phyloP scores from a whole-genome alignment of 2,797 vertebrate species.

The Eulemur coronatus region DNA sequence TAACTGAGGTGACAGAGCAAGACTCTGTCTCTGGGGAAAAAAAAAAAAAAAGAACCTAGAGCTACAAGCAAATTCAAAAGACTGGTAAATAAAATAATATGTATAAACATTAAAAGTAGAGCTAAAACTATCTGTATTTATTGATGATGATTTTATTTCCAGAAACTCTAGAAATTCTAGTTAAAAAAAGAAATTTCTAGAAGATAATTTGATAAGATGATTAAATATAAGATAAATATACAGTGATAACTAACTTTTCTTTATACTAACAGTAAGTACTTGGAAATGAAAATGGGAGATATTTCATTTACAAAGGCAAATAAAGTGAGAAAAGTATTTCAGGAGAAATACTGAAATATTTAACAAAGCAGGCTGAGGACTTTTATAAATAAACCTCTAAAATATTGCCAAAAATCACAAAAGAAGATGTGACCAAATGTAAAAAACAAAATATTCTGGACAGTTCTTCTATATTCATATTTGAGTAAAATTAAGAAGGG shows the following conservation, averaged over 20 bases:
- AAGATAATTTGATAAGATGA: not conserved
- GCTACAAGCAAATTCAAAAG: not conserved
- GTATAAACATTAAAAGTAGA: not conserved
- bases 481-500: not conserved
- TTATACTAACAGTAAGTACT: not conserved
- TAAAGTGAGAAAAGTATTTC: not conserved
- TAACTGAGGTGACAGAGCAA: not conserved
- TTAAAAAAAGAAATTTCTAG: not conserved
- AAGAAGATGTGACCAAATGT: not conserved
- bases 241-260: not conserved
- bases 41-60: not conserved
- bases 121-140: not conserved
- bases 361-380: not conserved
- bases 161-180: not conserved
- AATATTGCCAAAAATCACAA: not conserved
- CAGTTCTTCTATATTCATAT: not conserved
- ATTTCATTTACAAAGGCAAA: not conserved
- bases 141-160: not conserved
- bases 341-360: slow-evolving; percentile 41
- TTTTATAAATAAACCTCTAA: not conserved
- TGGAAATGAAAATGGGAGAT: not conserved
- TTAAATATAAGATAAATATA: not conserved
- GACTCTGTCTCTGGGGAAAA: not conserved
- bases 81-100: not conserved
- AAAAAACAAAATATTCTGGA: not conserved